Evolutionary conservation across 2,113 vertebrate species (phyloP).

Genomic region (Elephas maximus): DNA sequence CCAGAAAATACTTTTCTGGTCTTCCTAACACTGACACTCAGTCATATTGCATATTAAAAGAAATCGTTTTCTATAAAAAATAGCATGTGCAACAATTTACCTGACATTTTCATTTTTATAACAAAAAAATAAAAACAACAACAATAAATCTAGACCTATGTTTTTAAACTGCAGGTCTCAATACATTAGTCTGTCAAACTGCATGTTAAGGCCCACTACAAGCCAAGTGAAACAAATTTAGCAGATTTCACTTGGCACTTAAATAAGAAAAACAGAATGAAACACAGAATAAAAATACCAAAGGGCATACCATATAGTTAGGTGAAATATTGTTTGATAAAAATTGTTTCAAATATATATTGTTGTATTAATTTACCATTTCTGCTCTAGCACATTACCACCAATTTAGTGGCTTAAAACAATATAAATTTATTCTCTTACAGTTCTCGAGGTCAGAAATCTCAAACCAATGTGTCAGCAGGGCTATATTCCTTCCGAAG

Average conservation of each 20-base stretch:
- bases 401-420: neutral
- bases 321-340: neutral
- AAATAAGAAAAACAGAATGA: neutral
- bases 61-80: neutral
- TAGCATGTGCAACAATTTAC: neutral
- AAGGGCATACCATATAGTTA: neutral
- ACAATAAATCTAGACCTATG: neutral
- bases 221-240: neutral
- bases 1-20: neutral
- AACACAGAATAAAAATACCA: constrained; percentile 4
- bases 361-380: neutral
- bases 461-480: neutral
- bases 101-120: neutral
- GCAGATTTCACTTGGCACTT: neutral
- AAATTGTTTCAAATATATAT: neutral
- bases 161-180: neutral
- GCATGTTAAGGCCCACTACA: neutral
- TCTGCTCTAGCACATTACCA: neutral
- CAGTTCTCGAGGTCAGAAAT: neutral
- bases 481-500: neutral
- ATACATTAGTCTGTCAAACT: neutral
- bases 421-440: neutral
- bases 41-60: neutral
- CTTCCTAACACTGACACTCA: neutral
- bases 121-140: neutral